Evolutionary conservation across 2,797 vertebrate species (phyloP), one percentile per base, ranked within the genome.

Genomic region (Protonibea diacanthus): DNA sequence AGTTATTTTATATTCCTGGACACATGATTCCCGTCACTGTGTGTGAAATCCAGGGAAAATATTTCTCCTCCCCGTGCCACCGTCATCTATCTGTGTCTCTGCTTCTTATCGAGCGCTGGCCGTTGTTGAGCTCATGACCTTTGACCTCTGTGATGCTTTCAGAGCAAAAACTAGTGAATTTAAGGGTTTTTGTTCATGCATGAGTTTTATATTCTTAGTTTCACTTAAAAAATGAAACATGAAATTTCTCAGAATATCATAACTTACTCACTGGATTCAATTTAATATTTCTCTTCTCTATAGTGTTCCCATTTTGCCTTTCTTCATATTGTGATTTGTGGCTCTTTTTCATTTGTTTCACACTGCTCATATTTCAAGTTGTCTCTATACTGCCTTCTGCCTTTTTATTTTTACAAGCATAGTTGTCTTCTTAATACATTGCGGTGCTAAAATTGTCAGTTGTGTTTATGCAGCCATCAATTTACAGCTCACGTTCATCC

Each of bases 1-100:
- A 38, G 33, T 38, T 67, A 55, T 82, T 88, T 81, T 73, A 88
- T 71, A 88, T 81, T 82, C 76, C 56, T 25, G 25, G 67, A 84
- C 85, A 81, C 58, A 63, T 69, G 67, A 91, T 77, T 89, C 44
- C 47, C 53, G 81, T 84, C 27, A 49, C 23, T 40, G n/a, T 71
- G 61, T 68, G 71, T 81, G 56, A 71, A 66, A 69, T 68, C 66
- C 56, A 76, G 64, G 17, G 13, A 49, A 85, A 71, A 62, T 69
- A 71, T 78, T 78, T 76, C 61, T 83, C 40, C 76, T 81, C 72
- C 40, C 53, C 53, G 62, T 56, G 47, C 60, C 68, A 45, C 17
- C 14, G 44, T 58, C 73, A 66, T 76, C 20, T 68, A 15, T 80
- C 77, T 74, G n/a, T 74, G 53, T 61, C 14, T 73, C 52, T 73